Evolutionary conservation across 2,888 invertebrate genomes (phyloP).

Genomic region (Drosophila setosimentum): DNA sequence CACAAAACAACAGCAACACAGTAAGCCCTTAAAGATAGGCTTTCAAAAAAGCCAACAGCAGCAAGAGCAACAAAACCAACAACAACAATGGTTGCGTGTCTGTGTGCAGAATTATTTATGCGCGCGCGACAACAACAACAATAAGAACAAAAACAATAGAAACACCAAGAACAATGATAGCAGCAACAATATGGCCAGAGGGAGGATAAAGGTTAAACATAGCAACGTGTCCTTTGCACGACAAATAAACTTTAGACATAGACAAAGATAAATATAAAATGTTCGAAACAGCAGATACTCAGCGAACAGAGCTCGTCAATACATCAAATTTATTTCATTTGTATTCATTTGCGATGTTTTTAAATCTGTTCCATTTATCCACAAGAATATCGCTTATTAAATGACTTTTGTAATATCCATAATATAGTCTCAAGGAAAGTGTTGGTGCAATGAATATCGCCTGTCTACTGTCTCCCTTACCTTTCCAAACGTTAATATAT

Average conservation of each 20-base stretch:
- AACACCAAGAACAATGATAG: constrained; percentile 38
- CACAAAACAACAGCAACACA: constrained; percentile 19
- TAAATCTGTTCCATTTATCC: background rate
- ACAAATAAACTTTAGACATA: constrained; percentile 48
- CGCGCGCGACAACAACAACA: constrained; percentile 48
- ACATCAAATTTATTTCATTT: background rate
- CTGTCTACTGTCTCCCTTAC: background rate
- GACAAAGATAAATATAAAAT: constrained; percentile 10
- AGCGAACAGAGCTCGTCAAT: background rate
- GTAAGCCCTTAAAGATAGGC: constrained; percentile 41
- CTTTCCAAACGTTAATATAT: background rate
- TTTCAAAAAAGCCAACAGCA: constrained; percentile 29
- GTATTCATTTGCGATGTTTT: background rate
- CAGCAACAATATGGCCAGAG: constrained; percentile 66
- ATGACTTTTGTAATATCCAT: background rate
- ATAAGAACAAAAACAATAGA: constrained; percentile 35
- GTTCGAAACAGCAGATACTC: constrained; percentile 1
- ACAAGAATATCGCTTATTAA: no score
- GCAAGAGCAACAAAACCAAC: constrained; percentile 24
- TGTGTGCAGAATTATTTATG: constrained; percentile 69
- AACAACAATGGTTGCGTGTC: constrained; percentile 36
- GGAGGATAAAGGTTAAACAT: constrained; percentile 69
- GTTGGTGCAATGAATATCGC: background rate
- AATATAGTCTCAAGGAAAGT: background rate
- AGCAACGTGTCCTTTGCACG: constrained; percentile 54